These are phyloP conservation scores for Drosophila willistoni DNA, from an alignment of 1,140 invertebrate genomes.

Conservation along the genomic window DNA sequence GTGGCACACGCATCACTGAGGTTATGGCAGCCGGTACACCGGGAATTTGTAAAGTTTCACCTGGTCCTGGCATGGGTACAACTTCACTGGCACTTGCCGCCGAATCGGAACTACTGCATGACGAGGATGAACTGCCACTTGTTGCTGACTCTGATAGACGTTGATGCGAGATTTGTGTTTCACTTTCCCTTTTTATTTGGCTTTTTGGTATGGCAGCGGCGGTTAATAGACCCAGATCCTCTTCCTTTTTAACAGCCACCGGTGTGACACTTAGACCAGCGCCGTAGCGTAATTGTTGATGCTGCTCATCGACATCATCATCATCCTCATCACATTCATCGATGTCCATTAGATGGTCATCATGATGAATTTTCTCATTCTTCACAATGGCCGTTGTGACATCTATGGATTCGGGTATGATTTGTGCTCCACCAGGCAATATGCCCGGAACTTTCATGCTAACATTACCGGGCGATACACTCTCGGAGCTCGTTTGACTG, in stretches of 20 bases:
- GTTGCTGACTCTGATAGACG: slow-evolving; percentile 60
- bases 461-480: slow-evolving; percentile 62
- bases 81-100: slow-evolving; percentile 61
- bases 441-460: slow-evolving; percentile 75
- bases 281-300: slow-evolving; percentile 50
- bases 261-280: slow-evolving; percentile 59
- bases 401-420: slow-evolving; percentile 77
- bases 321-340: slow-evolving; percentile 64
- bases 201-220: slow-evolving; percentile 54
- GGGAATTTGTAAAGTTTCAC: slow-evolving; percentile 65
- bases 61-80: slow-evolving; percentile 56
- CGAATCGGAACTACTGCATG: slow-evolving; percentile 52
- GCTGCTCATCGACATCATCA: slow-evolving; percentile 41
- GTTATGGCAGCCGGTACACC: slow-evolving; percentile 77
- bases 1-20: slow-evolving; percentile 51
- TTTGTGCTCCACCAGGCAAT: slow-evolving; percentile 72
- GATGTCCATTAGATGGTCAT: slow-evolving; percentile 52
- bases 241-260: slow-evolving; percentile 63
- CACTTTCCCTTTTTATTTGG: slow-evolving; percentile 63
- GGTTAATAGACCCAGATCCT: slow-evolving; percentile 43
- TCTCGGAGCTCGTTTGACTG: slow-evolving; percentile 59
- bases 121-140: slow-evolving; percentile 41
- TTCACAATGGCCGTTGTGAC: slow-evolving; percentile 74
- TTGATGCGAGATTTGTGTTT: slow-evolving; percentile 11
- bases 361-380: slow-evolving; percentile 65